Base-by-base conservation (phyloP, 2,797 vertebrate genomes). In the Parambassis ranga region DNA sequence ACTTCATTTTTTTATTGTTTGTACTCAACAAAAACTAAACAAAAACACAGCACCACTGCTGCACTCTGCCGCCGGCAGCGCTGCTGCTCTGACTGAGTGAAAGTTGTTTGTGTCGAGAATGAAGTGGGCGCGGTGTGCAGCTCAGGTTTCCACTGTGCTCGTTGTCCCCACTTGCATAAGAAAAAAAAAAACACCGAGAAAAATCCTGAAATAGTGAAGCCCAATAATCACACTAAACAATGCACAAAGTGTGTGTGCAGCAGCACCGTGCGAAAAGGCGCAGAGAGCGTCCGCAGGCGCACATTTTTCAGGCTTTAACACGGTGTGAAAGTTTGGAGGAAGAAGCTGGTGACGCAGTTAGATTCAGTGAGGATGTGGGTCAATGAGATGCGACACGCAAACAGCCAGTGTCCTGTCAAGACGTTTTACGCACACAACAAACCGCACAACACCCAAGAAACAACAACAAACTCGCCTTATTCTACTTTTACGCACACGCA, bases 81-180 rank as follows among this genome's bases (percentile, higher is more conserved):
- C 49, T 11, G 10, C 53, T 44, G n/a, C 13, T 1, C 41, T 24
- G n/a, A n/a, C 2, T 3, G 6, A 78, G 82, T 42, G 80, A 88
- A 84, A 88, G 82, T 86, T 90, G 88, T 91, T 91, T 88, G 65
- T 35, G 77, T 60, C n/a, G 32, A 77, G 59, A 64, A 68, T 2
- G 41, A 47, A 79, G 88, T 88, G 87, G 87, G 87, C 81, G 89
- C 85, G 82, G 90, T 78, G 9, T 53, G 59, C 33, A 26, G 78
- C 68, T 88, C 79, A 67, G 28, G 65, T 91, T 86, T 75, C 84
- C 61, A 59, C 42, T 26, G 19, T 3, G 51, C 24, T 48, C 53
- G n/a, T 52, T 18, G 63, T 51, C 15, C 41, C 35, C 51, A 1
- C 16, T 42, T 19, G 19, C 46, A 63, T 15, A 14, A 11, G 0